A percentile compares a stretch with the other conserved stretches of the same genome.
phyloP scores from a whole-genome alignment of 2,113 vertebrate genomes.

The Salvelinus sp. region DNA sequence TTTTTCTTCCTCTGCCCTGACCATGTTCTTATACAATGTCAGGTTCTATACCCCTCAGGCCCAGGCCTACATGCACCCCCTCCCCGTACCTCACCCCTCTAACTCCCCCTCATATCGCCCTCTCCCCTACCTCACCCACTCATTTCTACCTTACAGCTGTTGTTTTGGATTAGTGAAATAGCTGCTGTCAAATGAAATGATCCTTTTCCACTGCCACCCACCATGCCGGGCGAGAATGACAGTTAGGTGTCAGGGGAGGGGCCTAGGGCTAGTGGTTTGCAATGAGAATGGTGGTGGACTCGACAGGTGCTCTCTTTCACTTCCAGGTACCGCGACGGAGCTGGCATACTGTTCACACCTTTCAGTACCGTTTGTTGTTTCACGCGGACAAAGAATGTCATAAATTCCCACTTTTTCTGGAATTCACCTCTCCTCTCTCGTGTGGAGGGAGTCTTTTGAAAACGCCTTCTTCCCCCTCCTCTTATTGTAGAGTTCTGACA shows the following conservation, averaged over 20 bases:
- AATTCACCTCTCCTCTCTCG: conserved; percentile 51
- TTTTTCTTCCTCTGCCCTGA: conserved; percentile 22
- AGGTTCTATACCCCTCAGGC: conserved; percentile 30
- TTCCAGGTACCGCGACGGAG: conserved; percentile 56
- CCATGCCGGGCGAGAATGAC: conserved; percentile 60
- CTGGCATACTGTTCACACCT: conserved; percentile 63
- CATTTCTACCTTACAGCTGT: conserved; percentile 76
- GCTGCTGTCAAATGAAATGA: conserved; percentile 78
- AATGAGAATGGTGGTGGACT: conserved; percentile 23
- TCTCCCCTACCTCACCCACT: conserved; percentile 31
- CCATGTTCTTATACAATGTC: conserved; percentile 47
- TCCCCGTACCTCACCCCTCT: conserved; percentile 38
- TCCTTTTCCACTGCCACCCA: conserved; percentile 77
- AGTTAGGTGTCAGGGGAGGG: conserved; percentile 68
- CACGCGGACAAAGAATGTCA: conserved; percentile 47
- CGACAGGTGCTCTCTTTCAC: conserved; percentile 50
- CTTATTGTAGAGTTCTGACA: conserved; percentile 42
- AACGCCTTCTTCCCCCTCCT: background rate
- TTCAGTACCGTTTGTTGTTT: conserved; percentile 57
- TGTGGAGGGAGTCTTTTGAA: conserved; percentile 25
- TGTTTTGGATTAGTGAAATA: conserved; percentile 83
- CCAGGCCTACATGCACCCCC: conserved; percentile 57
- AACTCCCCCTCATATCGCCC: conserved; percentile 26
- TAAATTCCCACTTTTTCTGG: conserved; percentile 49
- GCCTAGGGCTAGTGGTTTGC: conserved; percentile 28